phyloP scores from a whole-genome alignment of 2,888 invertebrate species.

The Neoascia interrupta region DNA sequence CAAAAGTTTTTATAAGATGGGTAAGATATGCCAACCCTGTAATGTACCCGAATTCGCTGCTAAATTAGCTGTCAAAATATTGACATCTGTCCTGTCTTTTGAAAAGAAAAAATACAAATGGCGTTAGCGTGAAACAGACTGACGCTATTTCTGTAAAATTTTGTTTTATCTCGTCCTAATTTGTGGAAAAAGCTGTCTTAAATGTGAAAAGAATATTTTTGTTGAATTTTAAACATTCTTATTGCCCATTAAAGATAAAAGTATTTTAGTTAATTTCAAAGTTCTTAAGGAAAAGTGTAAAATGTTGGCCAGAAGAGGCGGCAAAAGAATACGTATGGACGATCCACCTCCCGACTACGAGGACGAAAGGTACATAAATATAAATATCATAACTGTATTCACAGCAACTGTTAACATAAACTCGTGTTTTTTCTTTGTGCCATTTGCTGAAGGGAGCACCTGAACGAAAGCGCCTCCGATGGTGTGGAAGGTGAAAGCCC shows the following conservation, averaged over 20 bases:
- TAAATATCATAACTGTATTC: too few species aligned
- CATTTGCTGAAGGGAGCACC: slow-evolving; percentile 77
- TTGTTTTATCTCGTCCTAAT: slow-evolving; percentile 22
- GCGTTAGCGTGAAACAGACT: slow-evolving; percentile 32
- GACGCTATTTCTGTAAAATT: slow-evolving; percentile 47
- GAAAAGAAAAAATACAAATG: slow-evolving; percentile 45
- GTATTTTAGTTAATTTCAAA: neutral
- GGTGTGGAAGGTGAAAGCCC: slow-evolving; percentile 82
- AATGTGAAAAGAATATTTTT: slow-evolving; percentile 36
- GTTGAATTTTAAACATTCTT: slow-evolving; percentile 24
- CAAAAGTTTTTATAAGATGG: too few species aligned
- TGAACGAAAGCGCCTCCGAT: slow-evolving; percentile 80
- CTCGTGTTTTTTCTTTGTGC: too few species aligned
- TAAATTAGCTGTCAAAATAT: neutral
- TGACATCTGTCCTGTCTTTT: slow-evolving; percentile 7
- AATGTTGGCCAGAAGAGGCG: slow-evolving; percentile 90
- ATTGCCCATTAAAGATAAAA: neutral
- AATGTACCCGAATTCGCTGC: too few species aligned
- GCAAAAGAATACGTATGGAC: slow-evolving; percentile 95
- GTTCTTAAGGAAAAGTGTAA: slow-evolving; percentile 1
- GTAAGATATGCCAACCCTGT: neutral
- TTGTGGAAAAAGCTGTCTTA: slow-evolving; percentile 37
- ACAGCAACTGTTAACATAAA: too few species aligned
- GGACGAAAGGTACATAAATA: slow-evolving; percentile 78
- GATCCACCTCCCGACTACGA: slow-evolving; percentile 94